Evolutionary conservation across 2,113 vertebrate species (phyloP).

Genomic region (Monopterus albus): DNA sequence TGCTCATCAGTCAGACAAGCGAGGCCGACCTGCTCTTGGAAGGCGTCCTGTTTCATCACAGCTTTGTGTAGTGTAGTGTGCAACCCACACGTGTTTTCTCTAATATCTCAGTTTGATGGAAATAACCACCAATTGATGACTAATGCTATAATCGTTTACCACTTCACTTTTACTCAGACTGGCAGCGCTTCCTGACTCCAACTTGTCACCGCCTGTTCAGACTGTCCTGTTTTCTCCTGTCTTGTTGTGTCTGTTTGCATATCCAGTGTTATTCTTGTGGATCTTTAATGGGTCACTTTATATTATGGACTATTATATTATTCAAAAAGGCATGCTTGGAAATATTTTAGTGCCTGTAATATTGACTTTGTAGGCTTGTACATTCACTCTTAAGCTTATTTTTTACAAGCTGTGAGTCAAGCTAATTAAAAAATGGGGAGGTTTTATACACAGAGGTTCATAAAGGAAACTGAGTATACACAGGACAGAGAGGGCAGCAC

Average conservation of each 20-base stretch:
- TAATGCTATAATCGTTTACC: slow-evolving; percentile 17
- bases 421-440: too few species aligned
- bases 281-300: background rate
- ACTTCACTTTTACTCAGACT: slow-evolving; percentile 17
- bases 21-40: slow-evolving; percentile 39
- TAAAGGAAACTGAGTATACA: too few species aligned
- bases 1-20: slow-evolving; percentile 59
- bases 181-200: slow-evolving; percentile 2
- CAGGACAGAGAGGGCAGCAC: too few species aligned
- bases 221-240: background rate
- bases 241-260: too few species aligned
- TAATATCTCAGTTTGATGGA: slow-evolving; percentile 40
- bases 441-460: too few species aligned
- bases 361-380: too few species aligned
- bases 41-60: slow-evolving; percentile 14
- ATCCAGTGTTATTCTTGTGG: background rate
- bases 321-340: too few species aligned
- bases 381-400: too few species aligned
- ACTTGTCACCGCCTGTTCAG: background rate
- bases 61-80: slow-evolving; percentile 4
- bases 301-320: too few species aligned
- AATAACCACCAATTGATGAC: slow-evolving; percentile 42
- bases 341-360: too few species aligned
- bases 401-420: too few species aligned
- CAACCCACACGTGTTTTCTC: slow-evolving; percentile 40